Conservation (phyloP, 2,113 vertebrate species). For the Xenopus borealis region DNA sequence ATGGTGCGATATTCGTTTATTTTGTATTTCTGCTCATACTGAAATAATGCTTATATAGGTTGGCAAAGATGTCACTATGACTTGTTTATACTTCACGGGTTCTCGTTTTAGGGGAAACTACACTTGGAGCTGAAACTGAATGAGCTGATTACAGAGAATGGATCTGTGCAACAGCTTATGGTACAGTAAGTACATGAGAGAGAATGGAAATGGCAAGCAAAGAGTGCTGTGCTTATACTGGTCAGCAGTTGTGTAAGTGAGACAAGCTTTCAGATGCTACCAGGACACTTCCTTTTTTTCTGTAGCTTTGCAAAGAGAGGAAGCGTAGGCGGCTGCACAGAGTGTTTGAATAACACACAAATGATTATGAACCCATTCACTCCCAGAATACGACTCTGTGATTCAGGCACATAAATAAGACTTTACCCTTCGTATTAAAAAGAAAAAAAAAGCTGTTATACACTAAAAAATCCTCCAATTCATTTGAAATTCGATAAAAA, state of each 20-base stretch:
- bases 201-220: background rate
- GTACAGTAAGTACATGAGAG: constrained; percentile 77
- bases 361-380: constrained; percentile 27
- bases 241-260: constrained; percentile 10
- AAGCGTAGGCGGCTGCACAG: constrained; percentile 37
- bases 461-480: too few species aligned
- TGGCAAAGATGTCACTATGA: too few species aligned
- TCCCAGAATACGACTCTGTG: background rate
- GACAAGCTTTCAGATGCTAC: constrained; percentile 20
- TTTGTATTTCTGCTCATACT: too few species aligned
- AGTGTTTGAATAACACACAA: constrained; percentile 43
- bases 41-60: too few species aligned
- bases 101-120: constrained; percentile 83
- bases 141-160: constrained; percentile 93
- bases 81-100: too few species aligned
- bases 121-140: constrained; percentile 94
- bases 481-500: too few species aligned
- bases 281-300: constrained; percentile 35
- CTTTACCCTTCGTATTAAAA: too few species aligned
- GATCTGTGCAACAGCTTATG: constrained; percentile 85
- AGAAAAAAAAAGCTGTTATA: too few species aligned
- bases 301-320: constrained; percentile 36
- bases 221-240: constrained; percentile 2
- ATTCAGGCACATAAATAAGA: too few species aligned
- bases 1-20: too few species aligned